Evolutionary conservation across 2,113 vertebrate genomes (phyloP).

Genomic region (Smithornis capensis): DNA sequence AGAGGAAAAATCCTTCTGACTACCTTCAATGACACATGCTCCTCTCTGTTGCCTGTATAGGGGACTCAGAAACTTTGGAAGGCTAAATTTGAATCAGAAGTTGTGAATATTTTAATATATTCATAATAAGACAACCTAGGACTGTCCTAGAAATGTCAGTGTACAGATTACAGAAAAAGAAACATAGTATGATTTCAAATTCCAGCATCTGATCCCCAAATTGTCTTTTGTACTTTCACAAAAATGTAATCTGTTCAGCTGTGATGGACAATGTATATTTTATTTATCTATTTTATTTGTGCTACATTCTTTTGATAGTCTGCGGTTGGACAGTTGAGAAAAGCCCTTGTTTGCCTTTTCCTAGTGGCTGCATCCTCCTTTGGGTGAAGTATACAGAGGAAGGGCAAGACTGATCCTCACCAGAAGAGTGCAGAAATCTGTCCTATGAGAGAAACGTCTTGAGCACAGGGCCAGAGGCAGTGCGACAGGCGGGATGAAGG

Average conservation of each 20-base stretch:
- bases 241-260: background rate
- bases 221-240: background rate
- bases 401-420: background rate
- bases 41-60: background rate
- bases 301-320: background rate
- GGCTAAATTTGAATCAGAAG: background rate
- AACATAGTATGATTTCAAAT: background rate
- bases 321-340: rapidly evolving
- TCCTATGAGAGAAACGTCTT: background rate
- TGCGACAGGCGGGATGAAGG: background rate
- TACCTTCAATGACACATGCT: background rate
- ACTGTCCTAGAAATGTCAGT: background rate
- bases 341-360: background rate
- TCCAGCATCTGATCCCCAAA: background rate
- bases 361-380: background rate
- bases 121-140: background rate
- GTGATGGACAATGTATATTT: background rate
- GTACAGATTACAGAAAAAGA: background rate
- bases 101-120: background rate
- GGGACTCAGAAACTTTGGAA: background rate
- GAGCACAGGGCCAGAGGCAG: rapidly evolving
- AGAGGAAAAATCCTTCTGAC: background rate
- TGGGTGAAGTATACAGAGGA: rapidly evolving
- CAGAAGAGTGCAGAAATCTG: background rate
- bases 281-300: background rate